Percentiles rank a stretch among this genome's conserved stretches.
These are phyloP conservation scores for Biston betularia DNA, from an alignment of 2,888 invertebrate species.

Conservation along the genomic window DNA sequence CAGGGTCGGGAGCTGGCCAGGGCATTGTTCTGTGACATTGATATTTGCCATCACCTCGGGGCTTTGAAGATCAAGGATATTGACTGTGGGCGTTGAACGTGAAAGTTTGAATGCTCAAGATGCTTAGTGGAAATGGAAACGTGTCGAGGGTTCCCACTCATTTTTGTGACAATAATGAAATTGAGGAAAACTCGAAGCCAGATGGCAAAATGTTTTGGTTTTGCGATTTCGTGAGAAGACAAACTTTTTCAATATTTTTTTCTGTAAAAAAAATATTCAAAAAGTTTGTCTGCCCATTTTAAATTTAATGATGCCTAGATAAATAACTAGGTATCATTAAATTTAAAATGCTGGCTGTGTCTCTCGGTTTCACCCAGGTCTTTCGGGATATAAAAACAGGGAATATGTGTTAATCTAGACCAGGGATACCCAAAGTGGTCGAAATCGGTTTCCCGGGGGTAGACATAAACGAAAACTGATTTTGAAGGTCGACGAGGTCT, in stretches of 20 bases:
- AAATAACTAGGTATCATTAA: background rate
- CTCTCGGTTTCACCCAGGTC: background rate
- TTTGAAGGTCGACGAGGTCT: too few relatives aligned
- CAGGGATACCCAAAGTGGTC: too few relatives aligned
- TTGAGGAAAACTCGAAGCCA: slow-evolving; percentile 2
- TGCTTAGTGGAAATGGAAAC: slow-evolving; percentile 25
- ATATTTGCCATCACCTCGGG: slow-evolving; percentile 50
- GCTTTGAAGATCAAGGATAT: slow-evolving; percentile 47
- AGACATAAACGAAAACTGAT: too few relatives aligned
- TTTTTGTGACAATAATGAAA: slow-evolving; percentile 14
- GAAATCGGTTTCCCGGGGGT: too few relatives aligned
- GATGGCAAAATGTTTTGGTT: background rate
- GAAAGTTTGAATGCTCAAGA: slow-evolving; percentile 34
- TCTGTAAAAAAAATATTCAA: too few relatives aligned
- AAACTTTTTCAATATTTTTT: background rate
- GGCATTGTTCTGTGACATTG: slow-evolving; percentile 62
- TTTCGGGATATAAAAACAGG: background rate
- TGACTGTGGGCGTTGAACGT: slow-evolving; percentile 34
- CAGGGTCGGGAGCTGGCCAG: slow-evolving; percentile 52
- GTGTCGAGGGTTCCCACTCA: slow-evolving; percentile 21
- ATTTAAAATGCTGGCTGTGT: too few relatives aligned
- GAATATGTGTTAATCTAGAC: too few relatives aligned
- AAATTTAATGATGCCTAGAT: background rate
- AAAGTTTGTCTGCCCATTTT: too few relatives aligned
- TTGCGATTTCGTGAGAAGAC: background rate